phyloP scores from a whole-genome alignment of 2,888 invertebrate species.

The Oligia latruncula region DNA sequence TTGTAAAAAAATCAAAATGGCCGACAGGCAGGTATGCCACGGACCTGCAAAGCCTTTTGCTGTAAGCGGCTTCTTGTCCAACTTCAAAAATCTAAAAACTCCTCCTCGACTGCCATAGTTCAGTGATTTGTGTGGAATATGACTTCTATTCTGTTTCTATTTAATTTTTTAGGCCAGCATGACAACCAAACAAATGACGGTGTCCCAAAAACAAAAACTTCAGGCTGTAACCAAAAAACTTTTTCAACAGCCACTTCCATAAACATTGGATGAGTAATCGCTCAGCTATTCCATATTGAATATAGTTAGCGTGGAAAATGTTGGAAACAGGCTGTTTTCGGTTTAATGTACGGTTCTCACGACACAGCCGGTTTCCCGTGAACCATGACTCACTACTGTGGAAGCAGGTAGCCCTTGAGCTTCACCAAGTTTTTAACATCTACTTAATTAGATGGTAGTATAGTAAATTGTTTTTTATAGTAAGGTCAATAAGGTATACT shows the following conservation, averaged over 20 bases:
- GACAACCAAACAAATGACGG: not conserved
- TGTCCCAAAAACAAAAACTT: not conserved
- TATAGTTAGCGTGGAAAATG: constrained; percentile 77
- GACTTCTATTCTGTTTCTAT: not conserved
- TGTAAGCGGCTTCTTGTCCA: too few species aligned
- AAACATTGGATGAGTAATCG: constrained; percentile 58
- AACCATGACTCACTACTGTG: constrained; percentile 56
- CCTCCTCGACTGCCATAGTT: not conserved
- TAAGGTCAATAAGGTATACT: constrained; percentile 51
- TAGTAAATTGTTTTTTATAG: constrained; percentile 55
- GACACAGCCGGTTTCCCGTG: constrained; percentile 64
- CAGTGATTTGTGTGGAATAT: not conserved
- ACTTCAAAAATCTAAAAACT: not conserved
- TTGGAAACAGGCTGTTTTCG: constrained; percentile 73
- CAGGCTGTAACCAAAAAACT: constrained; percentile 11
- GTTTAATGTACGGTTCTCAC: constrained; percentile 78
- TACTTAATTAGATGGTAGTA: constrained; percentile 60
- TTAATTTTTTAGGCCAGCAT: not conserved
- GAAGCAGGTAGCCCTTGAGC: constrained; percentile 44
- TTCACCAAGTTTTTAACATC: constrained; percentile 59
- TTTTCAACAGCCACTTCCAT: constrained; percentile 62
- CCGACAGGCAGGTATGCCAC: too few species aligned
- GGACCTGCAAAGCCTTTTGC: not conserved
- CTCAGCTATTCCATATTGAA: constrained; percentile 61
- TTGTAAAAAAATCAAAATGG: not conserved